Conservation (phyloP, 2,888 invertebrate genomes). For the Meteorus cinctellus region DNA sequence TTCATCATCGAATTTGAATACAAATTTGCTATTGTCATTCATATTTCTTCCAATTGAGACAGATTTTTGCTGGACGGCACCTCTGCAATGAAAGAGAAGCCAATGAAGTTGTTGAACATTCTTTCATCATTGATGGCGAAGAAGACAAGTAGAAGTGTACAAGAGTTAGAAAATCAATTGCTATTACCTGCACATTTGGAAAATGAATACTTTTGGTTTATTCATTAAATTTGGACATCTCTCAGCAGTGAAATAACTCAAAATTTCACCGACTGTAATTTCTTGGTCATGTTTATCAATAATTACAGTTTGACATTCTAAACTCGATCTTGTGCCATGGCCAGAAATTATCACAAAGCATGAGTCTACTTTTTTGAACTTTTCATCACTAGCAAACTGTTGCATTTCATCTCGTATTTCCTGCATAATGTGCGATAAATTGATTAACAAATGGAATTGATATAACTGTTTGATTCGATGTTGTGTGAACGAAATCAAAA, state of each 20-base stretch:
- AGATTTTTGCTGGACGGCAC: constrained; percentile 32
- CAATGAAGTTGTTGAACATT: not conserved
- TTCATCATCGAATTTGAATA: not conserved
- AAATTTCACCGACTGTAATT: constrained; percentile 61
- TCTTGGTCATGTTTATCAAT: constrained; percentile 52
- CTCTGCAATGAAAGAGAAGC: constrained; percentile 51
- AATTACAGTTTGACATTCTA: constrained; percentile 58
- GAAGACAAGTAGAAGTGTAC: no score
- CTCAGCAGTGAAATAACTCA: constrained; percentile 72
- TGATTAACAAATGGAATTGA: constrained; percentile 2
- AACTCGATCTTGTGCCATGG: constrained; percentile 60
- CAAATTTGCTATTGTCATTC: not conserved
- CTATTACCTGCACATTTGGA: constrained; percentile 75
- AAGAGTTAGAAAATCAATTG: not conserved
- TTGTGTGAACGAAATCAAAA: not conserved
- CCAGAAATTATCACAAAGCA: constrained; percentile 68
- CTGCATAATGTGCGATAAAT: constrained; percentile 51
- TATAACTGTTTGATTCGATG: not conserved
- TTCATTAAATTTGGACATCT: constrained; percentile 73
- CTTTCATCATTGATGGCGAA: no score
- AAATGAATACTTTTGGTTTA: constrained; percentile 78
- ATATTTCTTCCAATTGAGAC: constrained; percentile 40
- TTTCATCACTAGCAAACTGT: constrained; percentile 58
- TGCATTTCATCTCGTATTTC: constrained; percentile 55
- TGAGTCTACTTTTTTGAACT: constrained; percentile 63